Base-by-base conservation (phyloP, 2,888 invertebrate genomes). In the Drosophila setosimentum region DNA sequence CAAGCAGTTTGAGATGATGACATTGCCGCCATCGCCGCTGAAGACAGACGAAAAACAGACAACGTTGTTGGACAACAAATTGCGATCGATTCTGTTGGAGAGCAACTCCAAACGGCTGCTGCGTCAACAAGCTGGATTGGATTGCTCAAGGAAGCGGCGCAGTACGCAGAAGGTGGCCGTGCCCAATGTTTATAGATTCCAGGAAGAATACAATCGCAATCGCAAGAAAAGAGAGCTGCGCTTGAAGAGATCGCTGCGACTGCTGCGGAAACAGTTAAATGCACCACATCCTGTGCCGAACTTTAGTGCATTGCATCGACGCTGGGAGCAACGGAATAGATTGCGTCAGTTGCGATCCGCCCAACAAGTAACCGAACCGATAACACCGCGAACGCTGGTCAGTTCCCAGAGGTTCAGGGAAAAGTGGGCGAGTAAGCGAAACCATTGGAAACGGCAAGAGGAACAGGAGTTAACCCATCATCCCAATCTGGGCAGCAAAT, bases 51-150 rank as follows among this genome's bases (percentile, higher is more conserved):
- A 16, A 10, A 57, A 65, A 29, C 2, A n/a, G 4, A 64, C 71
- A 11, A 16, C 7, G 68, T 57, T 2, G 65, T 67, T 89, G 59
- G 71, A 50, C 11, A 7, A 3, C 1, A 61, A 50, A 1, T 18
- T 86, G 1, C 35, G n/a, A 21, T 61, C 68, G 2, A 65, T 75
- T 5, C 7, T 86, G 16, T 7, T 54, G 27, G 88, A 86, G 49
- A 30, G 42, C 7, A 60, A 62, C 0, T 13, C 50, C 5, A 70
- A 73, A 13, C 35, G n/a, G 5, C 24, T 76, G 45, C 40, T 55
- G 30, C 78, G 87, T 0, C 86, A 86, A 37, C 71, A 63, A 48
- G 89, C 89, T 0, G 90, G 90, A 2, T 16, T 67, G 48, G 72
- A 82, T 27, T 40, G 30, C 3, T 0, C n/a, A 2, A 70, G 45